Conservation (phyloP, 2,797 vertebrate genomes). For the Rhincodon typus region DNA sequence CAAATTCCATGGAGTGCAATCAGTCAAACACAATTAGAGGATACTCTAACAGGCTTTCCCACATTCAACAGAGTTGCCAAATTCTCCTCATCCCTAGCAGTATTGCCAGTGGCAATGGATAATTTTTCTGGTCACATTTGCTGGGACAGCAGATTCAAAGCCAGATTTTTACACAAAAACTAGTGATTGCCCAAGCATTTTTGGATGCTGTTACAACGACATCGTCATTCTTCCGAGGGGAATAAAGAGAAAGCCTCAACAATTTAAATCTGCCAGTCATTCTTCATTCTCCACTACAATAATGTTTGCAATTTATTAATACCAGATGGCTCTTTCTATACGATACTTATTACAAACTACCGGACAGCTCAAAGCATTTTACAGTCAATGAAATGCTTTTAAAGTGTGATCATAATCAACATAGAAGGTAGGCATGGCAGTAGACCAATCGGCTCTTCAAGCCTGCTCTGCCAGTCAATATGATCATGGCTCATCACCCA, state of each 20-base stretch:
- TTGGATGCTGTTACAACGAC: not conserved
- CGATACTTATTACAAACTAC: not conserved
- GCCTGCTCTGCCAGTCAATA: no score
- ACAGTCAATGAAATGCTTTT: not conserved
- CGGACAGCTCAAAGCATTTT: not conserved
- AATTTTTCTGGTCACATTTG: not conserved
- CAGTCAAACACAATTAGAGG: constrained; percentile 3
- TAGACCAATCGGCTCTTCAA: no score
- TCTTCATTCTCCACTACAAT: not conserved
- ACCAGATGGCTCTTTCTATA: not conserved
- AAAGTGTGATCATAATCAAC: not conserved
- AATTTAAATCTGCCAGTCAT: not conserved
- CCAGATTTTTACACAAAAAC: not conserved
- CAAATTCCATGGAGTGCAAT: not conserved
- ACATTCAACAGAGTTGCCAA: not conserved
- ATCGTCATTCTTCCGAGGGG: no score
- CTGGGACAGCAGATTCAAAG: not conserved
- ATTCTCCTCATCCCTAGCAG: not conserved
- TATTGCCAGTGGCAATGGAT: not conserved
- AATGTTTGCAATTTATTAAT: not conserved
- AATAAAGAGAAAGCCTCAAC: not conserved
- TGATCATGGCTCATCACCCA: no score
- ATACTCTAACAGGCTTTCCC: not conserved
- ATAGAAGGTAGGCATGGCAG: no score
- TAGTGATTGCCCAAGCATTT: no score